phyloP scores from a whole-genome alignment of 2,888 invertebrate species.

The Chrysolina americana region DNA sequence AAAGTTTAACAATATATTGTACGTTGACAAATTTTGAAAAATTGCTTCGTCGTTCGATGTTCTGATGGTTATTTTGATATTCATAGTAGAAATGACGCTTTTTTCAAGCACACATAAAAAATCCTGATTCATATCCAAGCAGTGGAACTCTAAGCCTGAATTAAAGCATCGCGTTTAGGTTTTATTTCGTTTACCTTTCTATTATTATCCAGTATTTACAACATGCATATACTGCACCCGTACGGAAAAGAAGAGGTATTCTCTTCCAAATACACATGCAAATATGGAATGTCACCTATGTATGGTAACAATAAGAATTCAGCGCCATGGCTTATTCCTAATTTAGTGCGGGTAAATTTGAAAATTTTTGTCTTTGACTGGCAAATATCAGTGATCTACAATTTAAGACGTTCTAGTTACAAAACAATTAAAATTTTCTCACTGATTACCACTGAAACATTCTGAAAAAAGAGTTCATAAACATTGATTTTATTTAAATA shows the following conservation, averaged over 20 bases:
- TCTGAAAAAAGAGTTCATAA: too few relatives aligned
- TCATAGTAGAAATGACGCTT: too few relatives aligned
- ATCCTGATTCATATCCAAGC: slow-evolving; percentile 2
- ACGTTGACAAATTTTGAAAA: too few relatives aligned
- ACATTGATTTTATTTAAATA: too few relatives aligned
- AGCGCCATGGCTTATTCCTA: slow-evolving; percentile 44
- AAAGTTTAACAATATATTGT: too few relatives aligned
- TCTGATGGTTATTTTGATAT: too few relatives aligned
- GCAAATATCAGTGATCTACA: too few relatives aligned
- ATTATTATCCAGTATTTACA: slow-evolving; percentile 38
- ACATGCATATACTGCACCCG: slow-evolving; percentile 35
- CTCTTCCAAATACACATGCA: slow-evolving; percentile 31
- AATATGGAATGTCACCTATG: slow-evolving; percentile 26
- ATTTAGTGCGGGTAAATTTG: slow-evolving; percentile 11
- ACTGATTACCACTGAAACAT: too few relatives aligned
- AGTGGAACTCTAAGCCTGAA: slow-evolving; percentile 29
- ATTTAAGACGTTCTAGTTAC: too few relatives aligned
- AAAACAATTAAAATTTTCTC: too few relatives aligned
- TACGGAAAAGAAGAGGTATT: slow-evolving; percentile 16
- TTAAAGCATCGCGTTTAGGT: slow-evolving; percentile 27
- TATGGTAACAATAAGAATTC: slow-evolving; percentile 36
- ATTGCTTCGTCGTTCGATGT: too few relatives aligned
- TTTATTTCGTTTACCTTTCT: slow-evolving; percentile 30
- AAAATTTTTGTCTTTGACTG: neutral
- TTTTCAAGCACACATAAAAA: neutral